Conservation (phyloP, 2,888 invertebrate species). For the Drosophila sordidapex region DNA sequence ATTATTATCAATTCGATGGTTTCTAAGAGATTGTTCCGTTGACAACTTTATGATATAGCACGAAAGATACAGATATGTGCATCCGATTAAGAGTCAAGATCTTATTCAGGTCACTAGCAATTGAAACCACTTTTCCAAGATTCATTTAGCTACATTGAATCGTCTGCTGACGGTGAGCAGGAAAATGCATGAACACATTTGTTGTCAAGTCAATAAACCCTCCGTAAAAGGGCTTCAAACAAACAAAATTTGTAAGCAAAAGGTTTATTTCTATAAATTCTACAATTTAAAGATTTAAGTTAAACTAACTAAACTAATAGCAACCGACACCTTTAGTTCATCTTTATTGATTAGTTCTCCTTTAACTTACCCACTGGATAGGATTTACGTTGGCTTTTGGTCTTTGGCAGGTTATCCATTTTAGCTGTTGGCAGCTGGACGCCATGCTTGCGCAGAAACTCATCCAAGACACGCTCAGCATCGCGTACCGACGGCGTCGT, state of each 20-base stretch:
- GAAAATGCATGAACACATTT: not conserved
- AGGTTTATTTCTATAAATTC: slow-evolving; percentile 5
- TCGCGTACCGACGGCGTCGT: slow-evolving; percentile 81
- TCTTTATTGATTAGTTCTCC: not conserved
- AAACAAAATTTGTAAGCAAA: not conserved
- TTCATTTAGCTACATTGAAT: not conserved
- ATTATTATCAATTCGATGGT: too few species aligned
- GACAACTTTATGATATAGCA: not conserved
- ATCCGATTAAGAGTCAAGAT: not conserved
- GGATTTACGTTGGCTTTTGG: slow-evolving; percentile 66
- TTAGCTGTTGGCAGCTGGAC: slow-evolving; percentile 53
- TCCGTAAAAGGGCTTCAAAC: not conserved
- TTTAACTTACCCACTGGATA: slow-evolving; percentile 75
- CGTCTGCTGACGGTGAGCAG: not conserved
- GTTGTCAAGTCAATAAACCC: not conserved
- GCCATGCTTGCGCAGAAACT: slow-evolving; percentile 75
- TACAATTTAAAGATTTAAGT: slow-evolving; percentile 18
- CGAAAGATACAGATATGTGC: not conserved
- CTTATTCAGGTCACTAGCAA: not conserved
- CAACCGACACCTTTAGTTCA: slow-evolving; percentile 26
- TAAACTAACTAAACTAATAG: slow-evolving; percentile 2
- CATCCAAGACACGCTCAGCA: slow-evolving; percentile 80
- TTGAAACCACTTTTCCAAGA: not conserved
- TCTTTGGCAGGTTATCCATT: slow-evolving; percentile 14
- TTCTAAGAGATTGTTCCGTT: not conserved